phyloP scores from a whole-genome alignment of 1,140 invertebrate genomes.

The Brachystomella parvula region DNA sequence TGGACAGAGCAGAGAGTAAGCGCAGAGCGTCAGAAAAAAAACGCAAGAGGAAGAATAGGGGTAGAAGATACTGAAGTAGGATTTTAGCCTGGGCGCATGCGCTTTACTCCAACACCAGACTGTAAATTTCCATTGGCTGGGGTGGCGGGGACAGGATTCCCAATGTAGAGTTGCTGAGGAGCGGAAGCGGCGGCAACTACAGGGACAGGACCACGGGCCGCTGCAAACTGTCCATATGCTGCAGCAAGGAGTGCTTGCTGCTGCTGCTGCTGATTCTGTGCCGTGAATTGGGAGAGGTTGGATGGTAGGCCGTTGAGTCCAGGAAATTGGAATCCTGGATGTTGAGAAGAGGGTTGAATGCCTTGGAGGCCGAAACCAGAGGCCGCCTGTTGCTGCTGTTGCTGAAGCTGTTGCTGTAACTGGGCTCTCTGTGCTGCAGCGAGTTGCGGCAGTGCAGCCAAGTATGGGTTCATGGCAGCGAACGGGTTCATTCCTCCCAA shows the following conservation, averaged over 20 bases:
- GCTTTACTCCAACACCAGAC: conserved; percentile 23
- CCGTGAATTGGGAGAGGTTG: conserved; percentile 27
- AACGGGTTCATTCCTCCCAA: conserved; percentile 7
- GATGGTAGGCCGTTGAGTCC: conserved; percentile 12
- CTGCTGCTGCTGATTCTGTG: conserved; percentile 32
- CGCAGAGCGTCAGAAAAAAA: neutral
- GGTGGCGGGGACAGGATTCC: conserved; percentile 38
- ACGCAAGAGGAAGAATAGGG: too few species aligned
- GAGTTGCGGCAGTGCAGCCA: conserved; percentile 33
- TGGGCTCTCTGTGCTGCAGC: conserved; percentile 32
- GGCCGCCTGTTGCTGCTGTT: conserved; percentile 14
- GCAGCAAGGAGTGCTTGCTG: conserved; percentile 36
- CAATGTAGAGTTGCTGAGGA: conserved; percentile 32
- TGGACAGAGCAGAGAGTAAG: neutral
- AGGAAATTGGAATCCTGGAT: conserved; percentile 32
- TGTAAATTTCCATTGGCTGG: conserved; percentile 39
- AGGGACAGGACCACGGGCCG: conserved; percentile 28
- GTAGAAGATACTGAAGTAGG: too few species aligned
- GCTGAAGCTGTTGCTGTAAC: conserved; percentile 19
- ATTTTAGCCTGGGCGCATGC: conserved; percentile 32
- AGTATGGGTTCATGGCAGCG: conserved; percentile 33
- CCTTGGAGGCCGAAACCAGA: conserved; percentile 20
- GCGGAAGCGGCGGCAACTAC: conserved; percentile 21
- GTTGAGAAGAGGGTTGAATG: conserved; percentile 31
- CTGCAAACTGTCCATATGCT: conserved; percentile 27